Conservation (phyloP, 30 jellyfish, hydroid and myxozoan species). For the Pseudorhiza aurosa region DNA sequence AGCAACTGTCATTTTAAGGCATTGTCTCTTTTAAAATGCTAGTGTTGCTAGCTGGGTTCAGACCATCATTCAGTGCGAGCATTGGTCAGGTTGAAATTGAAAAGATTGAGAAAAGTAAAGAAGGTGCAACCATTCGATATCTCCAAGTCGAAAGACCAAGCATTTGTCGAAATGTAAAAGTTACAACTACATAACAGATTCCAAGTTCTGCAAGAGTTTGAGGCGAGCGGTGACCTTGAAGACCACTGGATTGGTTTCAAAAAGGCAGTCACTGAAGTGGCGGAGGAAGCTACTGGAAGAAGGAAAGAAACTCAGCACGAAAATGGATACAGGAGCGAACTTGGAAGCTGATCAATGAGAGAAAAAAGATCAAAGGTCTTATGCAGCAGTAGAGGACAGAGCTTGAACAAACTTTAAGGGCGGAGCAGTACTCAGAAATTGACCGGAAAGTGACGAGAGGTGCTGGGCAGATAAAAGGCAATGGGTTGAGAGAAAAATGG, state of each 20-base stretch:
- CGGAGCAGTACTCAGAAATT: not conserved
- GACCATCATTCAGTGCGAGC: no score
- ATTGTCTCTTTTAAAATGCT: no score
- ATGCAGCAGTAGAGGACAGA: not conserved
- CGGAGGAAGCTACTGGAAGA: slow-evolving; percentile 11
- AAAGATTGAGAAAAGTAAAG: no score
- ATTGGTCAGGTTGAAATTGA: no score
- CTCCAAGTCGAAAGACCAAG: not conserved
- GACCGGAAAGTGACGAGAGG: slow-evolving; percentile 12
- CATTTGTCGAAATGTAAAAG: not conserved
- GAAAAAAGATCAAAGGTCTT: not conserved
- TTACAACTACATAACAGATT: not conserved
- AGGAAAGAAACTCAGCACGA: slow-evolving; percentile 6
- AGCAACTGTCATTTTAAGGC: no score
- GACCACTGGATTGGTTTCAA: slow-evolving; percentile 13
- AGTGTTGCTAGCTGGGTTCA: no score
- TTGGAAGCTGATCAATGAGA: slow-evolving; percentile 5
- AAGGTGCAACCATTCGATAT: not conserved
- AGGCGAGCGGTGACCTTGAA: not conserved
- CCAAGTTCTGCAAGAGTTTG: not conserved
- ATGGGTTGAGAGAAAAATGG: slow-evolving; percentile 10
- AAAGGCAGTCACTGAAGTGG: slow-evolving; percentile 4
- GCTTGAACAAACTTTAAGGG: not conserved
- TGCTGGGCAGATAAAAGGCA: slow-evolving; percentile 19
- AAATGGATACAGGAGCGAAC: slow-evolving; percentile 18